Evolutionary conservation across 2,888 invertebrate genomes (phyloP), one percentile per base, ranked within the genome.

Genomic region (Polietes domitor): DNA sequence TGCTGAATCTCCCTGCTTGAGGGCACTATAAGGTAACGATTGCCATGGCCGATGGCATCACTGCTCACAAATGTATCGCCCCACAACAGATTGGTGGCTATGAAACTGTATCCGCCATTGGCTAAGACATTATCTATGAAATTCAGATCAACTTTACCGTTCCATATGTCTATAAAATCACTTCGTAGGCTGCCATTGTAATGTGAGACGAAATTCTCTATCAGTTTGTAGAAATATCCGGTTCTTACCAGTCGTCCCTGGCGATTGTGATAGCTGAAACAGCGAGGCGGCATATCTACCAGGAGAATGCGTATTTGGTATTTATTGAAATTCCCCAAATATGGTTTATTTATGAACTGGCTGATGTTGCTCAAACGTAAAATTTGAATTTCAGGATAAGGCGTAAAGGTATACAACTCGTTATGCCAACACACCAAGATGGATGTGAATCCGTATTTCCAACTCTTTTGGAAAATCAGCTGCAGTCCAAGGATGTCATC

Each of bases 171-270:
- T 43, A 72, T 26, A 0, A 2, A 0, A 9, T 15, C 10, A 9
- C 53, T 17, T 15, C 12, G 21, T 2, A 75, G 65, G 0, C 80
- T 86, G 63, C 88, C 89, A 80, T 89, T 89, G 24, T 83, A 88
- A n/a, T 88, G 87, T 0, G 28, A 37, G 1, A 88, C 88, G 10
- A 89, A 89, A 4, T 86, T 82, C 43, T 87, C 47, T 0, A 85
- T 32, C 50, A 88, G 86, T 0, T 85, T 77, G 5, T 86, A 83
- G 86, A 88, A 87, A 77, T 89, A 89, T 0, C 89, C 89, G 0
- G 88, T 86, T 4, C 85, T 80, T 6, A 88, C 71, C 0, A 71
- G n/a, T 7, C 81, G 72, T 2, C 88, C 80, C 0, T 73, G 53
- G 0, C 83, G 75, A 78, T 89, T 85, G 0, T n/a, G 82, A 19